These are phyloP conservation scores for Oasisia sp. DNA, from an alignment of 2,888 invertebrate species.

Conservation along the genomic window DNA sequence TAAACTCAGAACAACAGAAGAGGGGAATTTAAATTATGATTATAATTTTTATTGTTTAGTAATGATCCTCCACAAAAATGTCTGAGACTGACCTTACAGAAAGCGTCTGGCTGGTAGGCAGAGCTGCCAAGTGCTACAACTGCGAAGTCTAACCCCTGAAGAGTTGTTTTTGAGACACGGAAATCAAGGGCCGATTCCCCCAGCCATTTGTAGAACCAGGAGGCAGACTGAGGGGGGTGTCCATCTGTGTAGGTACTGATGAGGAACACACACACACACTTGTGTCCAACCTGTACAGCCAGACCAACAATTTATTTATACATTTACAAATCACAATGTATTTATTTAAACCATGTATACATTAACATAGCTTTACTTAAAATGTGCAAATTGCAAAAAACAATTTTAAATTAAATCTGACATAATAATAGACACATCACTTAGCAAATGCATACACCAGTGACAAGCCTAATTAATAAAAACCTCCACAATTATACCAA, in stretches of 20 bases:
- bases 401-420: not conserved
- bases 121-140: conserved; percentile 72
- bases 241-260: conserved; percentile 71
- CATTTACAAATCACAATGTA: no score
- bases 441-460: not conserved
- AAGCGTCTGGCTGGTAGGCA: conserved; percentile 62
- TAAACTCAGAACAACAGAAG: no score
- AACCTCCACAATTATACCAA: no score
- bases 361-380: not conserved
- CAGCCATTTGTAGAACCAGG: conserved; percentile 70
- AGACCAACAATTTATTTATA: not conserved
- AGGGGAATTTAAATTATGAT: no score
- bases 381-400: not conserved
- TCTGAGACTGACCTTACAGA: conserved; percentile 48
- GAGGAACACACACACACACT: conserved; percentile 62
- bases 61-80: not conserved
- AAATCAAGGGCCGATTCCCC: conserved; percentile 70
- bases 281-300: conserved; percentile 22
- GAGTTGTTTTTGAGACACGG: conserved; percentile 67
- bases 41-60: no score
- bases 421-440: not conserved
- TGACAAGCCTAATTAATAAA: no score
- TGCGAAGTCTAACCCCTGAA: conserved; percentile 66
- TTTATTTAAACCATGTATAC: not conserved
- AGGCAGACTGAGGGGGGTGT: conserved; percentile 66